A percentile compares a stretch with the other conserved stretches of the same genome.
phyloP scores from a whole-genome alignment of 1,140 invertebrate genomes.

The Neuroterus valhalla region DNA sequence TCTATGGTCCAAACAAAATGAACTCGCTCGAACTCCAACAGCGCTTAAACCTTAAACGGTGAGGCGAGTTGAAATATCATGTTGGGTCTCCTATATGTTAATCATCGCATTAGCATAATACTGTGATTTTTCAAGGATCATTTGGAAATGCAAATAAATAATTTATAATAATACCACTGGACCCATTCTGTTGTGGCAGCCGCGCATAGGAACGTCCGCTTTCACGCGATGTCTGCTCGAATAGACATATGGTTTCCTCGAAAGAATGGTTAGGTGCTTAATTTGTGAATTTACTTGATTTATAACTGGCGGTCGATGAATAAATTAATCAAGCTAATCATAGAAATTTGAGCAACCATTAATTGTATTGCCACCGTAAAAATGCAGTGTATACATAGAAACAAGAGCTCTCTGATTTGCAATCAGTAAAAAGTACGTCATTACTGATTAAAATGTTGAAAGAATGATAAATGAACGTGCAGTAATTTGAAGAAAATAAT shows the following conservation, averaged over 20 bases:
- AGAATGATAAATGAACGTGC: background rate
- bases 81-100: conserved; percentile 72
- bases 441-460: background rate
- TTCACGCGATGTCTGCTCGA: conserved; percentile 18
- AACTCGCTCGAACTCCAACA: conserved; percentile 12
- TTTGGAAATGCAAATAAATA: conserved; percentile 76
- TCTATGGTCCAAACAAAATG: background rate
- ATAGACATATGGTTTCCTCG: conserved; percentile 26
- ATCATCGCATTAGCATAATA: conserved; percentile 75
- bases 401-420: no score
- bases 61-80: conserved; percentile 72
- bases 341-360: background rate
- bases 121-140: conserved; percentile 75
- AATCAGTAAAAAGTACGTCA: no score
- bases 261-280: conserved; percentile 20
- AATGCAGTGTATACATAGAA: no score
- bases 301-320: conserved; percentile 3
- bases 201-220: conserved; percentile 26
- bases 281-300: conserved; percentile 23
- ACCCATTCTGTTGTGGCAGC: conserved; percentile 38
- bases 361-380: background rate
- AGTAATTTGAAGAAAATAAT: conserved; percentile 11
- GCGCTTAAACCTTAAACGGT: conserved; percentile 42
- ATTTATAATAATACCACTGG: conserved; percentile 72
- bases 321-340: conserved; percentile 2